These are phyloP conservation scores for Eumeta japonica DNA, from an alignment of 1,140 invertebrate species.

Conservation along the genomic window DNA sequence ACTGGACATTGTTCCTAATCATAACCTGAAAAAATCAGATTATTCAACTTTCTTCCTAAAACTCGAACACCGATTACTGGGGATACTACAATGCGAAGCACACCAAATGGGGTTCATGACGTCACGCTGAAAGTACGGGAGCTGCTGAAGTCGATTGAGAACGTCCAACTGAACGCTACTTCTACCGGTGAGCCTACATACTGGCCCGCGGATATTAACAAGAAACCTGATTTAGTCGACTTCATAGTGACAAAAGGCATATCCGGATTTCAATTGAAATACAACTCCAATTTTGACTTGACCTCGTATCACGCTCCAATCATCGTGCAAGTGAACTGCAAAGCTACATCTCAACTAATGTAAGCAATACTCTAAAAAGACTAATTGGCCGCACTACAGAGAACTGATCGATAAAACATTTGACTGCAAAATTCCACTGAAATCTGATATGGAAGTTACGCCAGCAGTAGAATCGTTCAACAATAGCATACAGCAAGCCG, in stretches of 20 bases:
- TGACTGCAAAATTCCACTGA: too few species aligned
- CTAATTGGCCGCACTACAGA: too few species aligned
- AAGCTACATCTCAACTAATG: too few species aligned
- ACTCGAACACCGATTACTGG: constrained; percentile 12
- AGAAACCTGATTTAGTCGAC: constrained; percentile 35
- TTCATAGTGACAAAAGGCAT: constrained; percentile 29
- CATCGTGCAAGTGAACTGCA: constrained; percentile 6
- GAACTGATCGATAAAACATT: too few species aligned
- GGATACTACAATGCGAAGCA: constrained; percentile 50
- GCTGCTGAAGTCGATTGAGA: constrained; percentile 18
- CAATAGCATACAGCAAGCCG: too few species aligned
- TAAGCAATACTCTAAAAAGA: too few species aligned
- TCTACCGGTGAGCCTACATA: constrained; percentile 36
- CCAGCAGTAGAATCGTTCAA: too few species aligned
- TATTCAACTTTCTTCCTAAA: constrained; percentile 9
- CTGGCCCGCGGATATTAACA: constrained; percentile 32
- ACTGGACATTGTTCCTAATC: constrained; percentile 17
- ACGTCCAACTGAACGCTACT: constrained; percentile 16
- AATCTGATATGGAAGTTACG: too few species aligned
- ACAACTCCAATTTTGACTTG: constrained; percentile 10
- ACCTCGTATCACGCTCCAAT: constrained; percentile 11
- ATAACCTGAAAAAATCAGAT: constrained; percentile 8
- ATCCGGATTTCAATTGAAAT: constrained; percentile 4
- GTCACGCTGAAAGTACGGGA: constrained; percentile 14
- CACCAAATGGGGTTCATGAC: constrained; percentile 34